Evolutionary conservation across 2,888 invertebrate genomes (phyloP), one percentile per base, ranked within the genome.

Genomic region (Chymomyza amoena): DNA sequence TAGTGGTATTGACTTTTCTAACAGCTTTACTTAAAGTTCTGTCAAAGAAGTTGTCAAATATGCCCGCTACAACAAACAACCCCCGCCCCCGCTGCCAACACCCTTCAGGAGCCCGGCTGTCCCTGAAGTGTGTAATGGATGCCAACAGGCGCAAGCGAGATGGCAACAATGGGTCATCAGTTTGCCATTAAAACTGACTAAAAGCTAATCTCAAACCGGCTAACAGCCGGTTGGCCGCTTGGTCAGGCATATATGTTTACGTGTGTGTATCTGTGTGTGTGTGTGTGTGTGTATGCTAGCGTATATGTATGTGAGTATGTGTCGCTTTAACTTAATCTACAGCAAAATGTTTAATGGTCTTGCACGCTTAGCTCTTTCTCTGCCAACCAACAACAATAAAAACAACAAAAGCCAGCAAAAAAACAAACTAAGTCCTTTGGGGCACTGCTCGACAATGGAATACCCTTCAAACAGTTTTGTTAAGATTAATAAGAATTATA

Each of bases 171-270:
- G 39, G 60, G 60, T 60, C 60, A 60, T 60, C 36, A 60, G 36
- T 36, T 60, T 60, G 60, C 32, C 60, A 60, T 60, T 60, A 60
- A 60, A 60, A 32, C n/a, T n/a, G 60, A 60, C 60, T 60, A 32
- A 60, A 60, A 60, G 36, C 60, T 60, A 36, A 60, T 60, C 57
- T 57, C 57, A 13, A 45, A 45, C 39, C 10, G 39, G 39, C 39
- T 13, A 45, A 45, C 39, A 45, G 39, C 39, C 39, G 39, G 32
- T 32, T 9, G 32, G 7, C 7, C 32, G 32, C 3, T 32, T 51
- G 51, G 15, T 54, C 54, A 20, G 20, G 54, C 20, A 54, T 51
- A 18, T 20, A 56, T 65, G 54, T 64, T 52, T 54, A n/a, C 7
- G 16, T 54, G 54, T 54, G 18, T 54, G 18, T 54, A 1, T 54